Percentiles rank a stretch among this genome's conserved stretches.
These are phyloP conservation scores for Bombus huntii DNA, from an alignment of 1,140 invertebrate genomes.

Conservation along the genomic window DNA sequence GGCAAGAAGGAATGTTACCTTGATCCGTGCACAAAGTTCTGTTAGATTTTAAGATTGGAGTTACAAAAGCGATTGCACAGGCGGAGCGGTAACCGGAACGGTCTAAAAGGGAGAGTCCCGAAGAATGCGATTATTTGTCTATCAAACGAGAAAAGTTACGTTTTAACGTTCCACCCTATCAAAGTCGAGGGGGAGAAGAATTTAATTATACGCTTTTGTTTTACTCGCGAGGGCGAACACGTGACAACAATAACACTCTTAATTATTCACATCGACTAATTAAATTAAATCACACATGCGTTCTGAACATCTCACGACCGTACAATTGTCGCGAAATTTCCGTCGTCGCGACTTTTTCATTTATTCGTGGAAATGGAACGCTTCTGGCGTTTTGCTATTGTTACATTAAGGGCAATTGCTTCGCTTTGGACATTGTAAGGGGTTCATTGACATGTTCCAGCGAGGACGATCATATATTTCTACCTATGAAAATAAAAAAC, in stretches of 20 bases:
- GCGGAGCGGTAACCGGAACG: background rate
- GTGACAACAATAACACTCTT: slow-evolving; percentile 28
- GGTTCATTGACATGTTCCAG: background rate
- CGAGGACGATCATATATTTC: background rate
- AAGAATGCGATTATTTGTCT: slow-evolving; percentile 32
- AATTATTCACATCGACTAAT: slow-evolving; percentile 45
- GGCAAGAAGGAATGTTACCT: background rate
- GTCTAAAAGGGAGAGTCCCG: background rate
- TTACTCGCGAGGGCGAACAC: background rate
- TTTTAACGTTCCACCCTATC: slow-evolving; percentile 3
- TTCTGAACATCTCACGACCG: background rate
- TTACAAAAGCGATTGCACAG: slow-evolving; percentile 15
- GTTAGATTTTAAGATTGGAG: slow-evolving; percentile 26
- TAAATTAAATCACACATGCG: slow-evolving; percentile 34
- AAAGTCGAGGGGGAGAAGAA: slow-evolving; percentile 9
- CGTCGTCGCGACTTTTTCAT: no score
- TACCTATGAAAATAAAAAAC: background rate
- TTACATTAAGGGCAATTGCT: no score
- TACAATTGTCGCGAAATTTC: background rate
- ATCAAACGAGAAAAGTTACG: slow-evolving; percentile 27
- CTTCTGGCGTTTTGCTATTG: background rate
- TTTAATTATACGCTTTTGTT: slow-evolving; percentile 41
- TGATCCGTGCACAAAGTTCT: background rate
- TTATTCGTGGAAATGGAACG: background rate
- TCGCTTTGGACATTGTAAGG: background rate